phyloP scores from a whole-genome alignment of 2,888 invertebrate genomes.

The Limenitis camilla region DNA sequence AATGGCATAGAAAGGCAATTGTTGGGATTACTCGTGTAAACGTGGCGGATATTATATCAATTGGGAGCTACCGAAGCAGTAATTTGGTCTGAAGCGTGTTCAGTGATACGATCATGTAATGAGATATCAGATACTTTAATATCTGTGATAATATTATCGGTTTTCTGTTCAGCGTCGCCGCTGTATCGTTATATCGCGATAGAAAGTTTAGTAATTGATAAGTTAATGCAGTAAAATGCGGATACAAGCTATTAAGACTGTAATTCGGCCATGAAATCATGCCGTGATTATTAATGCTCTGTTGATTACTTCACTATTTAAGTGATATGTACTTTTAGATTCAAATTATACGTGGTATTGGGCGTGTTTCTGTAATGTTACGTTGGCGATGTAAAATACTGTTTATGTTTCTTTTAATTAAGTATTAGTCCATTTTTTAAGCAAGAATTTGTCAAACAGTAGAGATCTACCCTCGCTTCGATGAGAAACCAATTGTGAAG shows the following conservation, averaged over 20 bases:
- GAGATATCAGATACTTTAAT: constrained; percentile 22
- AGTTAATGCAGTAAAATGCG: constrained; percentile 10
- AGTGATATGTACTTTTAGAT: too few relatives aligned
- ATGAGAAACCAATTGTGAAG: too few relatives aligned
- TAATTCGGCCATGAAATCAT: constrained; percentile 11
- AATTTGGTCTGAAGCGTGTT: constrained; percentile 20
- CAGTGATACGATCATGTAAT: constrained; percentile 23
- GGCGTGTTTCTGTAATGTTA: too few relatives aligned
- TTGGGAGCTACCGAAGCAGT: constrained; percentile 18
- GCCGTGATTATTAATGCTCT: not conserved
- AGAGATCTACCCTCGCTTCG: too few relatives aligned
- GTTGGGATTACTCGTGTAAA: constrained; percentile 20
- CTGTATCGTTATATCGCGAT: constrained; percentile 12
- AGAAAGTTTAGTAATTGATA: constrained; percentile 20
- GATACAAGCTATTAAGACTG: constrained; percentile 5
- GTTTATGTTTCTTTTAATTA: too few relatives aligned
- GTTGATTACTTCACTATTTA: not conserved
- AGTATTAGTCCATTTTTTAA: too few relatives aligned
- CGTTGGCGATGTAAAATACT: too few relatives aligned
- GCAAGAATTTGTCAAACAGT: too few relatives aligned
- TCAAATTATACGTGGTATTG: too few relatives aligned
- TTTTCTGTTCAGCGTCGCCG: constrained; percentile 13
- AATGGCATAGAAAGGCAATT: constrained; percentile 22
- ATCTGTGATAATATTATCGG: constrained; percentile 21
- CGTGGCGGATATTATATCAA: constrained; percentile 16